A percentile compares a stretch with the other conserved stretches of the same genome.
Evolutionary conservation across 2,888 invertebrate species (phyloP).

Genomic region (Acanthopleura granulata): DNA sequence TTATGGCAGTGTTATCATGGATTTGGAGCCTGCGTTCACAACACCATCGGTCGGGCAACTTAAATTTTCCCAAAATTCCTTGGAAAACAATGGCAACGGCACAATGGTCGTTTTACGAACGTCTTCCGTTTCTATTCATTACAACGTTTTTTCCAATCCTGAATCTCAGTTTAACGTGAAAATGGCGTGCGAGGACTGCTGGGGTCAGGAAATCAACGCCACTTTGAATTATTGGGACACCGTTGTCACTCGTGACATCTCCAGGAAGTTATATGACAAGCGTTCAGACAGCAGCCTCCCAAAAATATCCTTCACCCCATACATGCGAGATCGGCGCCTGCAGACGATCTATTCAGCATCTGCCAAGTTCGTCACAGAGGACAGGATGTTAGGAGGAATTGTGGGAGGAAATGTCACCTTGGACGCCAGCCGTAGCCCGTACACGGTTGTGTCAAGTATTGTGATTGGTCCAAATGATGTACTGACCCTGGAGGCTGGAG

Average conservation of each 20-base stretch:
- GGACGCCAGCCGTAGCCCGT: conserved; percentile 24
- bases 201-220: conserved; percentile 24
- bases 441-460: conserved; percentile 31
- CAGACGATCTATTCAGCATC: conserved; percentile 26
- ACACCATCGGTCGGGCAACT: not conserved
- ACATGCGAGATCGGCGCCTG: conserved; percentile 28
- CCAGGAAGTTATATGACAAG: conserved; percentile 28
- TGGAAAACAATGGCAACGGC: conserved; percentile 25
- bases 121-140: conserved; percentile 19
- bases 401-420: conserved; percentile 27
- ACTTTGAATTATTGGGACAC: conserved; percentile 36
- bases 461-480: conserved; percentile 26
- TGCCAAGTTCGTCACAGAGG: conserved; percentile 23
- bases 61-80: conserved; percentile 6
- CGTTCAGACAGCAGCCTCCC: conserved; percentile 26
- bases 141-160: conserved; percentile 32
- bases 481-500: conserved; percentile 32
- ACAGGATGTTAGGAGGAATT: conserved; percentile 32
- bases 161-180: conserved; percentile 27
- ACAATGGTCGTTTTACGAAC: conserved; percentile 19
- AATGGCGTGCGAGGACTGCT: conserved; percentile 1
- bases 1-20: not conserved
- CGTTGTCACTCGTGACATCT: conserved; percentile 22
- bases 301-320: conserved; percentile 29
- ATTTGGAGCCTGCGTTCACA: not conserved